Percentiles rank a stretch among this genome's conserved stretches.
Conservation (phyloP, 2,888 invertebrate species). For the Amorpha juglandis region DNA sequence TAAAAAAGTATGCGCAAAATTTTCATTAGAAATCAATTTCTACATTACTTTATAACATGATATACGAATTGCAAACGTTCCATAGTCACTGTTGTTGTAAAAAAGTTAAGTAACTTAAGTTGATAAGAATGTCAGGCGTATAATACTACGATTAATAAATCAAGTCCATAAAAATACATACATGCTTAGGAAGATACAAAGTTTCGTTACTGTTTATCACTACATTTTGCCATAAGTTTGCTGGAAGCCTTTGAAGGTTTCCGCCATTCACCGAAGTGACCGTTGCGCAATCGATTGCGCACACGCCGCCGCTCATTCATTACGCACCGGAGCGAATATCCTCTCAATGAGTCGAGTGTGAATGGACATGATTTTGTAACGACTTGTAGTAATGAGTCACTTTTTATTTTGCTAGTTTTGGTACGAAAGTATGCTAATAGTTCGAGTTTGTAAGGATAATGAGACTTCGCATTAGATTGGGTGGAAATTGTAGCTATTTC, state of each 20-base stretch:
- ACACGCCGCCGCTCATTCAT: conserved; percentile 56
- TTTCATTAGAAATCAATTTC: too few relatives aligned
- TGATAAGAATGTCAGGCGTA: too few relatives aligned
- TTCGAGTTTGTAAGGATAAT: not conserved
- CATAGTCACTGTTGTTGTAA: too few relatives aligned
- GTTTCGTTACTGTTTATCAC: not conserved
- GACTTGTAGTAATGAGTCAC: conserved; percentile 13
- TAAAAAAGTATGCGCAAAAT: too few relatives aligned
- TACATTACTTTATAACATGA: too few relatives aligned
- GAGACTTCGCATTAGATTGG: too few relatives aligned
- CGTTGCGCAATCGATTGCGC: conserved; percentile 64
- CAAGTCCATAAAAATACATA: not conserved
- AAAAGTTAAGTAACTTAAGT: too few relatives aligned
- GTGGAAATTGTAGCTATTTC: too few relatives aligned
- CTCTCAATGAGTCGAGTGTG: conserved; percentile 32
- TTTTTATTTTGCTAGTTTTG: not conserved
- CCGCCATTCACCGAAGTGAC: conserved; percentile 52
- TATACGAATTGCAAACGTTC: too few relatives aligned
- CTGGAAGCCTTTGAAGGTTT: conserved; percentile 61
- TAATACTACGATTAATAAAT: too few relatives aligned
- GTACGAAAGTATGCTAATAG: not conserved
- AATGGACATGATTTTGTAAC: conserved; percentile 26
- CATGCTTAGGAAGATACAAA: not conserved
- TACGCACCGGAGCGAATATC: conserved; percentile 53
- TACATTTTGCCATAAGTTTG: conserved; percentile 34